These are phyloP conservation scores for Trissolcus basalis DNA, from an alignment of 1,140 invertebrate genomes.

Conservation along the genomic window DNA sequence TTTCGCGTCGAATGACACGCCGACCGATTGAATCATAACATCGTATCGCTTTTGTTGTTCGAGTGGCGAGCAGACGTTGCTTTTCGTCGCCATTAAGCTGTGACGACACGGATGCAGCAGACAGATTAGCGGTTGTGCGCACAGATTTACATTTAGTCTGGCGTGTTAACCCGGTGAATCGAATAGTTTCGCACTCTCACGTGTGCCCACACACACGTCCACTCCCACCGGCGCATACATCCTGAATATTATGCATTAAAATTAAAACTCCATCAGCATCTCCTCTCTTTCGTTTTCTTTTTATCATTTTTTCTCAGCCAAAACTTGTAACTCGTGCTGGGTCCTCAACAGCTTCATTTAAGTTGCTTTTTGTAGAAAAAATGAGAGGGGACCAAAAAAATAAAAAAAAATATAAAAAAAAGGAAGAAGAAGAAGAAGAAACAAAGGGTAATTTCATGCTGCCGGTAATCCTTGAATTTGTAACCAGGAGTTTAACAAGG, in stretches of 20 bases:
- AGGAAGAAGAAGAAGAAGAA: not conserved
- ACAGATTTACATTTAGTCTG: slow-evolving; percentile 73
- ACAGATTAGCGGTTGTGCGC: slow-evolving; percentile 69
- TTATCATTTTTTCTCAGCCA: no score
- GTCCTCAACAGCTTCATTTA: slow-evolving; percentile 24
- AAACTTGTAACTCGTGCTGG: not conserved
- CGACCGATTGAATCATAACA: slow-evolving; percentile 6
- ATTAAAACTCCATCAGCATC: slow-evolving; percentile 40
- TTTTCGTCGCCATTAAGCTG: slow-evolving; percentile 59
- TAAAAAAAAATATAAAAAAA: no score
- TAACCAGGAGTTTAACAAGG: no score
- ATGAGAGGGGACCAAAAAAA: no score
- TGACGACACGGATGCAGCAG: slow-evolving; percentile 72
- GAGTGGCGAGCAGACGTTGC: slow-evolving; percentile 5
- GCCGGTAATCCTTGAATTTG: not conserved
- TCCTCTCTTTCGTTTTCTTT: not conserved
- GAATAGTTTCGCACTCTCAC: slow-evolving; percentile 56
- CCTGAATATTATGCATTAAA: slow-evolving; percentile 27
- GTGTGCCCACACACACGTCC: slow-evolving; percentile 53
- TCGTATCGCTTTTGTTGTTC: slow-evolving; percentile 7
- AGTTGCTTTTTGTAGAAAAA: not conserved
- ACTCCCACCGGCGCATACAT: slow-evolving; percentile 5
- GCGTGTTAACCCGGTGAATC: slow-evolving; percentile 59
- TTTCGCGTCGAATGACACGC: no score
- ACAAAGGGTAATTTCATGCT: slow-evolving; percentile 1